phyloP scores from a whole-genome alignment of 2,113 vertebrate species.

The Oxygymnocypris stewartii region DNA sequence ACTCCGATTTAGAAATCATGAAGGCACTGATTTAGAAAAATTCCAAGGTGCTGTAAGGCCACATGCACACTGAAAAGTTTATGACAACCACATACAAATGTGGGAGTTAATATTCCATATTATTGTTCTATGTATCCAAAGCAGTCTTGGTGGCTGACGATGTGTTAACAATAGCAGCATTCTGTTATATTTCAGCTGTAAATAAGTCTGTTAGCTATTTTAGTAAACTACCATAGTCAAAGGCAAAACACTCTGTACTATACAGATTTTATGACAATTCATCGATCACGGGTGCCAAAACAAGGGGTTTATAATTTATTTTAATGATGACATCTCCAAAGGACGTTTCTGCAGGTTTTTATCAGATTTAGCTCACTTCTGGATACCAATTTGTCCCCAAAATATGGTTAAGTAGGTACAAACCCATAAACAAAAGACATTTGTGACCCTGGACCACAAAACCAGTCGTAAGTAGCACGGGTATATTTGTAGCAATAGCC shows the following conservation, averaged over 20 bases:
- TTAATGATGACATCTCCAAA: neutral
- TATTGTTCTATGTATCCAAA: neutral
- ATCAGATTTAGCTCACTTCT: neutral
- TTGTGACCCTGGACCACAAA: too few species aligned
- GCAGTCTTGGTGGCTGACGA: neutral
- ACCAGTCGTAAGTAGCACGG: too few species aligned
- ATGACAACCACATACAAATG: neutral
- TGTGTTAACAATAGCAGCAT: conserved; percentile 1
- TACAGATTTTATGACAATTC: neutral
- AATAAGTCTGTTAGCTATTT: neutral
- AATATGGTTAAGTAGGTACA: neutral
- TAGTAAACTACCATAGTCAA: neutral
- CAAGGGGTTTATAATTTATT: neutral
- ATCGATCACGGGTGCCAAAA: neutral
- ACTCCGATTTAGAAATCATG: too few species aligned
- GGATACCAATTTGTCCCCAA: neutral
- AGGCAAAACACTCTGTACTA: neutral
- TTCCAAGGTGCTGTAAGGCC: neutral
- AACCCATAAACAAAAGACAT: neutral
- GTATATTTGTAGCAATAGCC: too few species aligned
- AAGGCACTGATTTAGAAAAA: neutral
- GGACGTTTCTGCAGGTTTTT: neutral
- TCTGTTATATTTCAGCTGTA: neutral
- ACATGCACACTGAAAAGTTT: neutral
- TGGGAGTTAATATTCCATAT: neutral